Evolutionary conservation across 2,113 vertebrate genomes (phyloP).

Genomic region (human (Homo sapiens)): GRCh38 chr1:189043501-189044000

Average conservation of each 20-base stretch:
- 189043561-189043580: neutral
- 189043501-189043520: neutral
- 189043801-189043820: neutral
- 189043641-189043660: neutral
- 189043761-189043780: neutral
- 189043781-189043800: neutral
- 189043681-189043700: neutral
- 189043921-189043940: accelerated
- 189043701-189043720: neutral
- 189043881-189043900: neutral
- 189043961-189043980: neutral
- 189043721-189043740: neutral
- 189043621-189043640: neutral
- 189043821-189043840: neutral
- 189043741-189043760: neutral
- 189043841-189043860: neutral
- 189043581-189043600: neutral
- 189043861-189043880: neutral
- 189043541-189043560: neutral
- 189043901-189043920: neutral
- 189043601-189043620: neutral
- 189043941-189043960: accelerated
- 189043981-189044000: accelerated
- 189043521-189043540: neutral
- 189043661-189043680: neutral